Base-by-base conservation (phyloP, 2,888 invertebrate species). In the Leuctra nigra region DNA sequence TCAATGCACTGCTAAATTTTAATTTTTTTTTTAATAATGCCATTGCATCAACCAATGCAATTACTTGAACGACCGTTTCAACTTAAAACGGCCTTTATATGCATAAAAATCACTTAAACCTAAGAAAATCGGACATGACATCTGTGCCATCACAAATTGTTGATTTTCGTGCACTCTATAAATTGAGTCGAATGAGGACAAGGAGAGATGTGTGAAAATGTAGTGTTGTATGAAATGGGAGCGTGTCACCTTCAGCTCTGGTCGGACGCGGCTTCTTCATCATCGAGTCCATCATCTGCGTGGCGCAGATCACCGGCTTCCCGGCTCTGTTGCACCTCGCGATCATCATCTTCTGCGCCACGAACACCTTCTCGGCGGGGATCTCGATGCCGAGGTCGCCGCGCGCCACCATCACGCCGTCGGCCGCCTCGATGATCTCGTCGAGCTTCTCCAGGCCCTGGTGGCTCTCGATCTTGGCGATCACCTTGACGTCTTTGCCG, bases 281-380 rank as follows among this genome's bases (percentile, higher is more conserved):
- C 98, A 98, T 98, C 1, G 95, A 95, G 68, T 99, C 97, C 66
- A 99, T 73, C 98, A 99, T 98, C 75, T 96, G 90, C 1, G 98
- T 99, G 3, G 98, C 98, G 73, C 97, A 97, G 69, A 98, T 97
- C 0, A 96, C 95, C 2, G 98, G 94, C 69, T 98, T 98, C 36
- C 98, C 97, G 68, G 80, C 83, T 73, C 84, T 86, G 75, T 98
- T 99, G 75, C 98, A 98, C 63, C 90, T 84, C n/a, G 95, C 87
- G 69, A 98, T 97, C 84, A 99, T 95, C 66, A 92, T 88, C 75
- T 99, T 98, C 72, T 99, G 98, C 0, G 97, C 97, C 39, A 98
- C 77, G 79, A 97, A 97, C 61, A 96, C 89, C 75, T 95, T 95
- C 72, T 99, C 97, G 39, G 96, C 87, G 1, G 97, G 96, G 65